Conservation (phyloP, 2,797 vertebrate genomes). For the Clarias pachynema region DNA sequence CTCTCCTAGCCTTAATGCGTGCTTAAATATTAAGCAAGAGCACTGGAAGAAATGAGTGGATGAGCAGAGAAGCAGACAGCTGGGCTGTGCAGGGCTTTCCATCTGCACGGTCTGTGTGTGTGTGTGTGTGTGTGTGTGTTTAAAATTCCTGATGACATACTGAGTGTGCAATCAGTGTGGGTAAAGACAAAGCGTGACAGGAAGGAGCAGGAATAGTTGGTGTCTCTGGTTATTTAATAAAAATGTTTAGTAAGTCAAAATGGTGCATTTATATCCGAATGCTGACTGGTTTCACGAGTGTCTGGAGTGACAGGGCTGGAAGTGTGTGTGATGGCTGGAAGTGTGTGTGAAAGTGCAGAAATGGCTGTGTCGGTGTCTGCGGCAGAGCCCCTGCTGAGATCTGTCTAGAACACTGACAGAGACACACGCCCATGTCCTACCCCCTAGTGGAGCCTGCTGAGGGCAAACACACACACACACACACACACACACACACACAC, state of each 20-base stretch:
- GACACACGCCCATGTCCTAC: constrained; percentile 30
- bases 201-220: neutral
- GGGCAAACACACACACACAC: constrained; percentile 2
- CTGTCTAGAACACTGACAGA: constrained; percentile 58
- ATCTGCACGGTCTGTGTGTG: constrained; percentile 15
- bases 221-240: neutral
- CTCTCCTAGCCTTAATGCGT: neutral
- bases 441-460: constrained; percentile 14
- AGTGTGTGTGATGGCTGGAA: constrained; percentile 20
- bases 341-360: constrained; percentile 23
- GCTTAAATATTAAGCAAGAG: constrained; percentile 34
- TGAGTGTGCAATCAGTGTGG: neutral
- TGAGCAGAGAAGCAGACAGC: constrained; percentile 54
- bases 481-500: neutral
- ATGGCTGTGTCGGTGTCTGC: constrained; percentile 20
- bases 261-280: neutral
- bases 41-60: constrained; percentile 46
- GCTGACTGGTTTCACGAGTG: constrained; percentile 17
- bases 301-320: constrained; percentile 24
- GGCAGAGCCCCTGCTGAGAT: constrained; percentile 48
- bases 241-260: neutral
- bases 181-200: neutral
- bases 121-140: constrained; percentile 4
- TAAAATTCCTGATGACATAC: constrained; percentile 21
- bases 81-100: constrained; percentile 14